Base-by-base conservation (phyloP, 2,888 invertebrate species). In the Leptothorax acervorum region DNA sequence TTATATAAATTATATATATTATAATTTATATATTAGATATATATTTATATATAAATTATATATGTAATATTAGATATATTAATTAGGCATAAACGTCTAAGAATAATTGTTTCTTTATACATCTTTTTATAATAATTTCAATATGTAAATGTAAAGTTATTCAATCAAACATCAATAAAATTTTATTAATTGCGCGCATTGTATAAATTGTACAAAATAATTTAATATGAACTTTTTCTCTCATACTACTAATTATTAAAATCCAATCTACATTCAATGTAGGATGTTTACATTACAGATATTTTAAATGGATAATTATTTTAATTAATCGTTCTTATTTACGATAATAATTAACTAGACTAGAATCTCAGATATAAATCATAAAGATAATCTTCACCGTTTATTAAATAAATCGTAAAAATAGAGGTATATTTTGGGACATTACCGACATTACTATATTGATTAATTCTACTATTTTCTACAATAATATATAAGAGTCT, bases 291-390 rank as follows among this genome's bases (percentile, higher is more conserved):
- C 48, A 65, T 63, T 62, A 62, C n/a, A 63, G 12, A 66, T 65
- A 45, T 66, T 45, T 66, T 45, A 66, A 66, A 66, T 66, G 9
- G 23, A 71, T 42, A 57, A 45, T 73, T 18, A 35, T 48, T 62
- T 45, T 45, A 57, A 57, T 45, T 12, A 66, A 55, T 53, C 12
- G 3, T 60, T 31, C n/a, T 31, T 48, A 51, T 82, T 76, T 82
- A 85, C 55, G 12, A 63, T 28, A 53, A 5, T 8, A 74, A 53
- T 39, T 45, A 45, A 55, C 57, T 88, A 88, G 60, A 83, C 81
- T 85, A 76, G 73, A 88, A 78, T 68, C 62, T 84, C 74, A 84
- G 75, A 81, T 76, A 82, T 60, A 82, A 82, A 55, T 75, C 66
- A 66, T 70, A 74, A 62, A 48, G 5, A 66, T 71, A 45, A 68